Conservation (phyloP, 2,113 vertebrate genomes). For the Dendropsophus ebraccatus region DNA sequence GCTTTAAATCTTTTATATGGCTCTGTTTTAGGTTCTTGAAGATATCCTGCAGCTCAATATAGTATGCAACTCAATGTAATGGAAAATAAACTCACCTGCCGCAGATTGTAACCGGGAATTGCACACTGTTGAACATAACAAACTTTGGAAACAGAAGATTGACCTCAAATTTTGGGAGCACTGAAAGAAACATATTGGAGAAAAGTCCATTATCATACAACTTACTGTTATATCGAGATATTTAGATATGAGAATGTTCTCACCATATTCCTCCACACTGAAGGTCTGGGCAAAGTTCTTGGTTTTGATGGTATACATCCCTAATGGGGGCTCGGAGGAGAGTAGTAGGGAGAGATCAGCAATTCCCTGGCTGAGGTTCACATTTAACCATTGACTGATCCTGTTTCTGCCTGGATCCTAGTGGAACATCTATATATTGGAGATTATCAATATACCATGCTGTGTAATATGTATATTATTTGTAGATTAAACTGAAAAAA, state of each 20-base stretch:
- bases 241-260: not conserved
- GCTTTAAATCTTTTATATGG: no score
- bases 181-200: constrained; percentile 40
- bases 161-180: constrained; percentile 68
- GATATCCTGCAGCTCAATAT: no score
- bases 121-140: constrained; percentile 62
- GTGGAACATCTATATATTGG: not conserved
- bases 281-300: constrained; percentile 57
- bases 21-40: no score
- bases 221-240: not conserved
- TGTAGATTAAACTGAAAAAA: no score
- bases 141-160: constrained; percentile 64
- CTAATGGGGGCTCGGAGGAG: constrained; percentile 60
- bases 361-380: constrained; percentile 60
- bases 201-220: not conserved
- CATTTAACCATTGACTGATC: constrained; percentile 65
- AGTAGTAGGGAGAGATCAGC: constrained; percentile 65
- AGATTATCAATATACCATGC: not conserved
- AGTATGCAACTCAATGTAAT: no score
- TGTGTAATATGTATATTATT: no score
- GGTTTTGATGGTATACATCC: constrained; percentile 62
- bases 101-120: constrained; percentile 54
- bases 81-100: constrained; percentile 69
- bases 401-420: constrained; percentile 54
- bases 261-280: constrained; percentile 68